Evolutionary conservation across 2,113 vertebrate species (phyloP), one percentile per base, ranked within the genome.

Genomic region (Nothocercus julius): DNA sequence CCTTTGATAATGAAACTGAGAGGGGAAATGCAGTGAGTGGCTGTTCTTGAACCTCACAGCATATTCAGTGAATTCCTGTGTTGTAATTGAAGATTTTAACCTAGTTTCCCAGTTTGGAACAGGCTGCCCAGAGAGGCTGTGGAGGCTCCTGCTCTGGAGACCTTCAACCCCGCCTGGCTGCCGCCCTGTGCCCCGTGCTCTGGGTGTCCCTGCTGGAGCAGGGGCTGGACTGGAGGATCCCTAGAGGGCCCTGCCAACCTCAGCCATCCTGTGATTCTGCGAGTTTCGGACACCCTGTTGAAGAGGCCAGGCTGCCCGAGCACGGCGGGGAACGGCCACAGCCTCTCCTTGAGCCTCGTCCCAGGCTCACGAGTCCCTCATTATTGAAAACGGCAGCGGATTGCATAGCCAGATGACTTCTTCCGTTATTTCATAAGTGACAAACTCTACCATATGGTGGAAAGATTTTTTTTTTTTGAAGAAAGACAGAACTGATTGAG

Each of bases 401-500:
- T 59, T 90, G 74, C 93, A 93, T 89, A 95, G 82, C 81, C 92
- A 93, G 90, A 95, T 95, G 72, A 74, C 54, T 80, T 73, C 81
- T 89, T 81, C 67, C 91, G 61, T 66, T 63, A 76, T 84, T 96
- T 82, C 91, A 13, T 82, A 62, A 51, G 77, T 67, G 74, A 82
- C 62, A 79, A 32, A 38, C 91, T 92, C 45, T 86, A 32, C 89
- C 83, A 86, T 96, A 82, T 92, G 92, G 92, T 93, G 16, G 77
- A 96, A 96, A 73, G 49, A 93, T 96, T 93, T 82, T n/a, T 87
- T 80, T 94, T 82, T 34, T 90, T 80, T n/a, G 85, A 96, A 85
- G 89, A 69, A 86, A 44, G 76, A 86, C 18, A 9, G 77, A 86
- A 40, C 69, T 84, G 77, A 34, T 90, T 59, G 73, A 95, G 73